A percentile compares a stretch with the other conserved stretches of the same genome.
Conservation (phyloP, 2,113 vertebrate species). For the Sturnira hondurensis region DNA sequence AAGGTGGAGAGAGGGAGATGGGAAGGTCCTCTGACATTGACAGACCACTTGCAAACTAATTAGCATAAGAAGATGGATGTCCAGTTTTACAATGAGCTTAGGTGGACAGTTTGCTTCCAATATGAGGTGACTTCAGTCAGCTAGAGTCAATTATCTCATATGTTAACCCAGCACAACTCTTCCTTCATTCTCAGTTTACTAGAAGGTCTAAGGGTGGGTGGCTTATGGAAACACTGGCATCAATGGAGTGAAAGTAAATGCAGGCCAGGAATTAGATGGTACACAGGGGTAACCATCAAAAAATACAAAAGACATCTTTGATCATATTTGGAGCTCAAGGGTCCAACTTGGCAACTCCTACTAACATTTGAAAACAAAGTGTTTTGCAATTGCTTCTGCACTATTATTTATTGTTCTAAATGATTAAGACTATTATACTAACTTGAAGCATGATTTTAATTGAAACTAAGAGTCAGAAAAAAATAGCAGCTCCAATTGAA, state of each 20-base stretch:
- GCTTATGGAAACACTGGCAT: neutral
- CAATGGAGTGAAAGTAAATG: neutral
- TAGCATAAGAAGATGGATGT: neutral
- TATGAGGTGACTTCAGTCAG: neutral
- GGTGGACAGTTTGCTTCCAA: neutral
- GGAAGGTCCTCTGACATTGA: neutral
- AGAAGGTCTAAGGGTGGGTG: neutral
- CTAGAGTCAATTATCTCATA: neutral
- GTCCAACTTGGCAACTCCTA: neutral
- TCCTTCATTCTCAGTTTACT: conserved; percentile 8
- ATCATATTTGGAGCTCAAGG: neutral
- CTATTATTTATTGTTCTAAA: neutral
- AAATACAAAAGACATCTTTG: neutral
- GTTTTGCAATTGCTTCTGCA: neutral
- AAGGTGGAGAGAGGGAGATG: neutral
- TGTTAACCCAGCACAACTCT: neutral
- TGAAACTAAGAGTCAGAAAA: neutral
- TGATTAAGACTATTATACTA: neutral
- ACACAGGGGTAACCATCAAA: neutral
- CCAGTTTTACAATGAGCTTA: neutral
- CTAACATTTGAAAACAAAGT: neutral
- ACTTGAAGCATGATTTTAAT: neutral
- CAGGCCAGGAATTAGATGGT: neutral
- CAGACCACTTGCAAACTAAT: neutral
- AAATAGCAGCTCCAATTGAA: neutral